These are phyloP conservation scores for Notarius lentiginosus DNA, from an alignment of 2,113 vertebrate species.

Conservation along the genomic window DNA sequence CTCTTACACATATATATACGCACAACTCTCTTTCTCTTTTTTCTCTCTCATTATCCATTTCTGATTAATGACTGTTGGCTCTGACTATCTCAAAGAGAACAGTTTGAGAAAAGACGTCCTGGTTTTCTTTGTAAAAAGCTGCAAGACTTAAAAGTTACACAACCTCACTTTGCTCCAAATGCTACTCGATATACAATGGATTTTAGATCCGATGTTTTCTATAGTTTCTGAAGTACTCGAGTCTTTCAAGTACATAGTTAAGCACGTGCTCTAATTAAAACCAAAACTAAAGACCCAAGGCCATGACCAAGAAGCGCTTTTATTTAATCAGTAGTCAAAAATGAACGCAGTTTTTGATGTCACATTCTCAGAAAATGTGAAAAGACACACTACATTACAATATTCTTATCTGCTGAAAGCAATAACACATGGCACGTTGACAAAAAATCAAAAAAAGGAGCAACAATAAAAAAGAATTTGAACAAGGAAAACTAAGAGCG, in stretches of 20 bases:
- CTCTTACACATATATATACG: not conserved
- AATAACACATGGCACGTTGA: not conserved
- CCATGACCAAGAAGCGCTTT: not conserved
- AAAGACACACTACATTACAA: not conserved
- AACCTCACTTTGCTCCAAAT: not conserved
- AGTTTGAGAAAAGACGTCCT: slow-evolving; percentile 12
- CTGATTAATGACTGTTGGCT: slow-evolving; percentile 20
- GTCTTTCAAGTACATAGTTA: not conserved
- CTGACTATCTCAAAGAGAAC: slow-evolving; percentile 22
- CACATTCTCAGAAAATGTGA: not conserved
- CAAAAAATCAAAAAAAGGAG: not conserved
- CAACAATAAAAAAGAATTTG: not conserved
- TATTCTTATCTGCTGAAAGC: not conserved
- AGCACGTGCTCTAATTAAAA: not conserved
- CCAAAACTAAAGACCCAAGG: not conserved
- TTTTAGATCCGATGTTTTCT: not conserved
- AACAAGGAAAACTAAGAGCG: not conserved
- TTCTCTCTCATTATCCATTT: slow-evolving; percentile 16
- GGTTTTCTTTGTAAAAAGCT: slow-evolving; percentile 30
- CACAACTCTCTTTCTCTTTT: not conserved
- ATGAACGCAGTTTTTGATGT: not conserved
- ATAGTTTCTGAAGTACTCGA: not conserved
- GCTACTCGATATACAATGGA: not conserved
- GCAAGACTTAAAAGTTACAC: slow-evolving; percentile 31
- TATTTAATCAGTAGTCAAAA: not conserved